Base-by-base conservation (phyloP, 2,113 vertebrate genomes). In the Scalopus aquaticus region DNA sequence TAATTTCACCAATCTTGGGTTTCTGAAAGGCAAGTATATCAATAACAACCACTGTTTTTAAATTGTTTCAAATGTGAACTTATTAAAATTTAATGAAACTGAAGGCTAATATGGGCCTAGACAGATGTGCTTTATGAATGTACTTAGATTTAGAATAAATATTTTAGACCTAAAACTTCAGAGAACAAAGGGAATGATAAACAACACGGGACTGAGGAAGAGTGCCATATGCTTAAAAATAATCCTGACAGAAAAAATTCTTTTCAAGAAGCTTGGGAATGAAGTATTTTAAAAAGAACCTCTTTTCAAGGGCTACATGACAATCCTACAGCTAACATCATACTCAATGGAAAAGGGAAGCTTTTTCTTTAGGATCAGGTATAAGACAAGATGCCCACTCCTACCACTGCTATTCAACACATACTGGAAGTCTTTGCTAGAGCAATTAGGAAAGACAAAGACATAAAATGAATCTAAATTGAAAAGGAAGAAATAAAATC, bases 211-310 rank as follows among this genome's bases (percentile, higher is more conserved):
- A 35, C 16, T 79, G 82, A 4, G 28, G 4, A 72, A 9, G 58
- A 73, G 16, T 81, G 35, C 65, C 44, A 82, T n/a, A 35, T 46
- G 60, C 64, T 58, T 44, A 78, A 89, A 91, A 49, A 39, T 26
- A 65, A 85, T 74, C 42, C 84, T 60, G 74, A 44, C 32, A 79
- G 42, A 51, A 49, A 83, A 11, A 20, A 70, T 84, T 49, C 44
- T 94, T 96, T 77, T 90, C 60, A 92, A 88, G 60, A 65, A 74
- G 22, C 30, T 70, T 90, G n/a, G 62, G 67, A 88, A 88, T 65
- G 3, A 91, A 82, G 11, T 72, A 10, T 80, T 94, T 96, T 24
- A 19, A 19, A 81, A 91, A 82, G 54, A 65, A 65, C 28, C 28
- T 65, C 12, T 32, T 65, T 65, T 65, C 62, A 65, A 65, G 30